These are phyloP conservation scores for Drosophila kanekoi DNA, from an alignment of 2,888 invertebrate species.

Conservation along the genomic window DNA sequence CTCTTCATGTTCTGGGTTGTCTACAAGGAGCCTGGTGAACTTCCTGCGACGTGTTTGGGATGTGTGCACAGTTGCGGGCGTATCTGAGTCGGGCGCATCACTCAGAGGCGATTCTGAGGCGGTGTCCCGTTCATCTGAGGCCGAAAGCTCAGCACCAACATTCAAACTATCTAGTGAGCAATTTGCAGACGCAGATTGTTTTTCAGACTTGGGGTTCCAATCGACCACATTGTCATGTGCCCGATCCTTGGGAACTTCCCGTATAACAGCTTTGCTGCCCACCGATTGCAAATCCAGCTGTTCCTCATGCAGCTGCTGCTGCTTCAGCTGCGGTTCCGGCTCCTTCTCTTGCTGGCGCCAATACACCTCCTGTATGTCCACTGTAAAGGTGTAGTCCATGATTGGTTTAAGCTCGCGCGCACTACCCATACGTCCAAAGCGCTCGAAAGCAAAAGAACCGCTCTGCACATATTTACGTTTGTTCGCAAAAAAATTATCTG, in stretches of 20 bases:
- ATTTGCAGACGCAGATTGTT: not conserved
- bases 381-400: slow-evolving; percentile 75
- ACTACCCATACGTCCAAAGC: slow-evolving; percentile 53
- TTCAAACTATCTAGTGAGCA: slow-evolving; percentile 44
- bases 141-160: slow-evolving; percentile 59
- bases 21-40: slow-evolving; percentile 31
- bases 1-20: not conserved
- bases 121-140: slow-evolving; percentile 39
- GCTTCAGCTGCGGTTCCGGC: not conserved
- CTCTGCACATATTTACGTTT: slow-evolving; percentile 31
- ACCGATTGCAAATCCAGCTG: slow-evolving; percentile 20
- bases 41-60: slow-evolving; percentile 30
- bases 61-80: not conserved
- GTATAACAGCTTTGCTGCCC: slow-evolving; percentile 30
- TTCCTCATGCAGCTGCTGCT: slow-evolving; percentile 2
- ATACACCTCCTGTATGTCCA: slow-evolving; percentile 60
- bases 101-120: not conserved
- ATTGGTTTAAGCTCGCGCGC: slow-evolving; percentile 65
- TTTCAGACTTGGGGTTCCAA: slow-evolving; percentile 7
- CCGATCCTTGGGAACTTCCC: slow-evolving; percentile 37
- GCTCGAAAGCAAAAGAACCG: slow-evolving; percentile 70
- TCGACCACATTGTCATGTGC: not conserved
- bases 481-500: slow-evolving; percentile 62
- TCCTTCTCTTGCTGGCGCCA: slow-evolving; percentile 33
- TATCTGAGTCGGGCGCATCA: slow-evolving; percentile 9